Base-by-base conservation (phyloP, 2,888 invertebrate genomes). In the Phrixothrix hirtus region DNA sequence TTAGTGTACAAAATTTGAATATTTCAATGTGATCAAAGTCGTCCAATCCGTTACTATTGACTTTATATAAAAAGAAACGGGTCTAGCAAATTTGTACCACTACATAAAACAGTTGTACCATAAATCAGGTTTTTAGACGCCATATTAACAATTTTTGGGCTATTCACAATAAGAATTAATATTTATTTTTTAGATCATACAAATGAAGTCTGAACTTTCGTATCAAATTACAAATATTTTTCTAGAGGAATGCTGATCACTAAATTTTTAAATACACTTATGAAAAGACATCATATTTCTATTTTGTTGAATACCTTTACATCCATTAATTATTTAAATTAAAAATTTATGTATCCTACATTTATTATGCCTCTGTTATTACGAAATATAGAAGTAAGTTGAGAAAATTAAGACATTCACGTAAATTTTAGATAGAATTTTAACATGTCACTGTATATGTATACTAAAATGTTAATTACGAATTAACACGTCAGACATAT, bases 1-100 rank as follows among this genome's bases (percentile, higher is more conserved):
- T 58, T 59, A 57, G 44, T 51, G 49, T 45, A 54, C 42, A 35
- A 52, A 63, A 63, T 63, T 63, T 63, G 55, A 63, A 63, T 63
- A 61, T 62, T 60, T 62, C 55, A 60, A 59, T 56, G 54, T 51
- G 55, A 60, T 58, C 55, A 48, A 26, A 52, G 49, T 38, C 35
- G 57, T 9, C 47, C 63, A 55, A 26, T 34, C 36, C 31, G 45
- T 7, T 31, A 26, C 10, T 44, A 16, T 9, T n/a, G 2, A 15
- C 15, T 15, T 11, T 27, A 25, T 6, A 13, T 31, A 15, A 39
- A 39, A 14, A 29, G 11, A 12, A 7, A n/a, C 14, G 7, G n/a
- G 2, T 10, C 14, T 15, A 1, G 32, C 31, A 7, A 14, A 26
- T 15, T 13, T 59, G 59, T 36, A 5, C 39, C 32, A 53, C 44